Percentiles rank a stretch among this genome's conserved stretches.
Evolutionary conservation across 2,113 vertebrate genomes (phyloP).

Genomic region (Tetrao urogallus): DNA sequence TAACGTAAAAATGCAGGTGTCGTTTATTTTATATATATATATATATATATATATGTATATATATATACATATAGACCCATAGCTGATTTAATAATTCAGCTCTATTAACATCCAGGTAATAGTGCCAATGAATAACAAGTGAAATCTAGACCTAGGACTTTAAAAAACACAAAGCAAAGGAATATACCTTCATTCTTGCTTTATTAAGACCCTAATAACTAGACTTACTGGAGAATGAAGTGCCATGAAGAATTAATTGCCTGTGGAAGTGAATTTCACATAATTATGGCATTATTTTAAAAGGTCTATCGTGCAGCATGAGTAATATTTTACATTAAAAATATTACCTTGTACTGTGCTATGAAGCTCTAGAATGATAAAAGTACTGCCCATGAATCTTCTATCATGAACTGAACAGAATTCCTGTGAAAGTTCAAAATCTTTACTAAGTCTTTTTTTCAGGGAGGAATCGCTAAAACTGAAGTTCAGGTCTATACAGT

Average conservation of each 20-base stretch:
- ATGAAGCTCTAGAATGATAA: neutral
- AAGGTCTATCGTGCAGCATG: neutral
- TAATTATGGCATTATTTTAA: neutral
- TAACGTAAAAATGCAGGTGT: neutral
- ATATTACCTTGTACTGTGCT: neutral
- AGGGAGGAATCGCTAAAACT: neutral
- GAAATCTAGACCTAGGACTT: neutral
- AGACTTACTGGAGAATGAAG: neutral
- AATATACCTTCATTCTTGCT: neutral
- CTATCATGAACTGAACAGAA: neutral
- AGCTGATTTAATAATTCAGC: neutral
- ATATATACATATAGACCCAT: no score
- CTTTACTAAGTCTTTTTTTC: neutral
- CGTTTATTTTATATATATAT: neutral
- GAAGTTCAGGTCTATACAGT: neutral
- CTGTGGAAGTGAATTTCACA: neutral
- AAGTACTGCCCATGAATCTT: neutral
- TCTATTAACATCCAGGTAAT: neutral
- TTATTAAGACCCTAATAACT: neutral
- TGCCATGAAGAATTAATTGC: neutral
- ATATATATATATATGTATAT: neutral
- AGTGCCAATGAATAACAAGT: neutral
- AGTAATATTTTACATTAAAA: neutral
- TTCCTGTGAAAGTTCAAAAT: neutral
- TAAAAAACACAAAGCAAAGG: neutral